Percentiles rank a stretch among this genome's conserved stretches.
These are phyloP conservation scores for Globia sparganii DNA, from an alignment of 2,888 invertebrate species.

Conservation along the genomic window DNA sequence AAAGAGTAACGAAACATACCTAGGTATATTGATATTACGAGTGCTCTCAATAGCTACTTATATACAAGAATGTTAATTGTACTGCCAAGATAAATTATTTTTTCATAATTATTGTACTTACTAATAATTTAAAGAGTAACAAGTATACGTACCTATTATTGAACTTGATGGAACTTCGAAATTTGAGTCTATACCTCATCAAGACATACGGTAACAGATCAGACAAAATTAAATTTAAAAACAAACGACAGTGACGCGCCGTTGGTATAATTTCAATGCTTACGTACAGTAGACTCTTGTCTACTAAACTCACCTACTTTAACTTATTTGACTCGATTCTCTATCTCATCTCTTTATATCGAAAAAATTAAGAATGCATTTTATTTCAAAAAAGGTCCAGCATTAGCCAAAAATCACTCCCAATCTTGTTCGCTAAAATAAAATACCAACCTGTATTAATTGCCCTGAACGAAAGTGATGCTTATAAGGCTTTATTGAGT, in stretches of 20 bases:
- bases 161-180: not conserved
- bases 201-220: not conserved
- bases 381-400: not conserved
- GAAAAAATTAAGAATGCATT: not conserved
- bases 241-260: too few relatives aligned
- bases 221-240: not conserved
- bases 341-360: not conserved
- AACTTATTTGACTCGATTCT: not conserved
- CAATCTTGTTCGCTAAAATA: not conserved
- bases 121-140: not conserved
- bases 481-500: not conserved
- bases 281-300: not conserved
- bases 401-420: not conserved
- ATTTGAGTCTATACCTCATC: not conserved
- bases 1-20: not conserved
- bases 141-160: not conserved
- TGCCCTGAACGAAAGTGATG: not conserved
- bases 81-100: not conserved
- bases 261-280: not conserved
- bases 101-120: not conserved
- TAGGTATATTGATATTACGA: not conserved
- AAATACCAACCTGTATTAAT: not conserved
- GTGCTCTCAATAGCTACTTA: not conserved
- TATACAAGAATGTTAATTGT: not conserved
- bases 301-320: not conserved